These are phyloP conservation scores for Volucella bombylans DNA, from an alignment of 2,888 invertebrate species.

Conservation along the genomic window DNA sequence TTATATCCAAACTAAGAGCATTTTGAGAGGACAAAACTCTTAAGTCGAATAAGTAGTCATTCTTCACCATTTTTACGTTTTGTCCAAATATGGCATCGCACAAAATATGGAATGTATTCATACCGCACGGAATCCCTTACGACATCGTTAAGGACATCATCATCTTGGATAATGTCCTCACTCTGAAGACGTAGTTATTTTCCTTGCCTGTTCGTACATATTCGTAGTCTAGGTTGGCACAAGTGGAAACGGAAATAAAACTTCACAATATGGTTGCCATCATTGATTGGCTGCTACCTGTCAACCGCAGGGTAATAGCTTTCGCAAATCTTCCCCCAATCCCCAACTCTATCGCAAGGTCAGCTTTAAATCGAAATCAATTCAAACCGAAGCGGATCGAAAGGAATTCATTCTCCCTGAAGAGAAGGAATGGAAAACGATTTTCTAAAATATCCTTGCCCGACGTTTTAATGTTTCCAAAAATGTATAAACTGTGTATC, in stretches of 20 bases:
- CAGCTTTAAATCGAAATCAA: conserved; percentile 54
- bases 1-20: neutral
- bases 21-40: neutral
- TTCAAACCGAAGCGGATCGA: conserved; percentile 48
- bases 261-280: conserved; percentile 33
- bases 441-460: conserved; percentile 61
- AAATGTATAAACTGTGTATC: conserved; percentile 52
- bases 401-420: conserved; percentile 40
- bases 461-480: conserved; percentile 45
- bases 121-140: neutral
- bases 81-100: conserved; percentile 31
- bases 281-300: conserved; percentile 69
- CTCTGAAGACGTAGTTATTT: conserved; percentile 21
- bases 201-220: neutral
- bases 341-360: neutral
- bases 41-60: conserved; percentile 12
- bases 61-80: conserved; percentile 29
- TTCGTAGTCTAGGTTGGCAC: conserved; percentile 10
- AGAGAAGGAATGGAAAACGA: conserved; percentile 56
- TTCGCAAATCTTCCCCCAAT: neutral
- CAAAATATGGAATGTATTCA: neutral
- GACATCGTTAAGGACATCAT: conserved; percentile 58
- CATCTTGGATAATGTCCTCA: conserved; percentile 48
- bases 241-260: conserved; percentile 61
- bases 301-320: conserved; percentile 58